Evolutionary conservation across 2,797 vertebrate genomes (phyloP).

Genomic region (Esox masquinongy): DNA sequence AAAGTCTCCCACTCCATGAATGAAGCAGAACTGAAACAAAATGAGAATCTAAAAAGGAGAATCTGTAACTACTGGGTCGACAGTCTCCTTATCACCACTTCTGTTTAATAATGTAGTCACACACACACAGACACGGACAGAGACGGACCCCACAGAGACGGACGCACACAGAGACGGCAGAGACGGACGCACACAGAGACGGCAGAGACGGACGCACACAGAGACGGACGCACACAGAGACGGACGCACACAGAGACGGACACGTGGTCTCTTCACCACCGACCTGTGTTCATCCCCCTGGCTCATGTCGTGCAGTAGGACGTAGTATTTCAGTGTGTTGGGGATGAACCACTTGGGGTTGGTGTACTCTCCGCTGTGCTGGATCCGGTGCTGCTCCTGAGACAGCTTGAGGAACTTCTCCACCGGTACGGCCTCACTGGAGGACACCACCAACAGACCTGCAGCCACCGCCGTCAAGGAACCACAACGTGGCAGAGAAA

Average conservation of each 20-base stretch:
- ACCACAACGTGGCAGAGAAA: slow-evolving; percentile 4
- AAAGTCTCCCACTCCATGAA: too few relatives aligned
- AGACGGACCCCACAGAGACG: too few relatives aligned
- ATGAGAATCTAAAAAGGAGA: neutral
- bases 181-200: too few relatives aligned
- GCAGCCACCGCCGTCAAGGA: slow-evolving; percentile 59
- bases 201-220: too few relatives aligned
- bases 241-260: too few relatives aligned
- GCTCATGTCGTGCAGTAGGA: slow-evolving; percentile 91
- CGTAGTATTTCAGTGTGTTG: slow-evolving; percentile 98
- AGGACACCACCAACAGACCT: slow-evolving; percentile 97
- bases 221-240: too few relatives aligned
- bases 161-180: neutral
- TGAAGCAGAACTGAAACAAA: neutral
- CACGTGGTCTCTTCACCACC: slow-evolving; percentile 1
- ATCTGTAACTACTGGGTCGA: neutral
- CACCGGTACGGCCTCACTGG: slow-evolving; percentile 86
- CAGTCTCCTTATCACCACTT: neutral
- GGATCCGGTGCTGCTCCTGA: slow-evolving; percentile 95
- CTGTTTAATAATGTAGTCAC: neutral
- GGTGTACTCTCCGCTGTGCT: slow-evolving; percentile 92
- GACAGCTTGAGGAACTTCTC: slow-evolving; percentile 96
- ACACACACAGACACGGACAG: too few relatives aligned
- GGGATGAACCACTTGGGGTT: slow-evolving; percentile 98
- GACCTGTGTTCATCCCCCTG: slow-evolving; percentile 93